Percentiles rank a stretch among this genome's conserved stretches.
Conservation (phyloP, 2,888 invertebrate genomes). For the Hetaerina titia region DNA sequence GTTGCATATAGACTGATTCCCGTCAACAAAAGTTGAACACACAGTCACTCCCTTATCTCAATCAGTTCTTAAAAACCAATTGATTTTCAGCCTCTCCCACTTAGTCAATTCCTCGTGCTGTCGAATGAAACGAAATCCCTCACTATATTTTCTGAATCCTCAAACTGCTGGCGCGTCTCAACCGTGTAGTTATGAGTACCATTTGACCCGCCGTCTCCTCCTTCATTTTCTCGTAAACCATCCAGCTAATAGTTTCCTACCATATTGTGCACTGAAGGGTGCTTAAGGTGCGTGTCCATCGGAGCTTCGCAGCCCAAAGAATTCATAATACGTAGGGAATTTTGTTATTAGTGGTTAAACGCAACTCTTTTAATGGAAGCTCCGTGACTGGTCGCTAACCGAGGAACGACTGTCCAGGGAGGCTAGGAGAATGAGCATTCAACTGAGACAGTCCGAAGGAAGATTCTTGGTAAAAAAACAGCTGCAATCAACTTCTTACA, state of each 20-base stretch:
- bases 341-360: too few relatives aligned
- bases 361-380: too few relatives aligned
- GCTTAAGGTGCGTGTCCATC: too few relatives aligned
- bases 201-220: not conserved
- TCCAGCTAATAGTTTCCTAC: not conserved
- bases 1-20: not conserved
- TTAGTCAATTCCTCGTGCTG: not conserved
- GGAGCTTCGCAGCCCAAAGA: too few relatives aligned
- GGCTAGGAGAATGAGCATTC: too few relatives aligned
- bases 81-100: not conserved
- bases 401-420: too few relatives aligned
- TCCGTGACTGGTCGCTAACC: too few relatives aligned
- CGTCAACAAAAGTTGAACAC: not conserved
- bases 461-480: too few relatives aligned
- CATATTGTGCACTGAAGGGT: not conserved
- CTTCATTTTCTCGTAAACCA: not conserved
- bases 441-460: too few relatives aligned
- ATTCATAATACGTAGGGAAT: too few relatives aligned
- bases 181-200: not conserved
- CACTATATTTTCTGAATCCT: not conserved
- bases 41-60: not conserved
- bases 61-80: not conserved
- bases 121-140: not conserved
- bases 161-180: not conserved
- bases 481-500: too few relatives aligned